These are phyloP conservation scores for Zoroaster sp. DNA, from an alignment of 53 echinoderm and acorn worm species.

Conservation along the genomic window DNA sequence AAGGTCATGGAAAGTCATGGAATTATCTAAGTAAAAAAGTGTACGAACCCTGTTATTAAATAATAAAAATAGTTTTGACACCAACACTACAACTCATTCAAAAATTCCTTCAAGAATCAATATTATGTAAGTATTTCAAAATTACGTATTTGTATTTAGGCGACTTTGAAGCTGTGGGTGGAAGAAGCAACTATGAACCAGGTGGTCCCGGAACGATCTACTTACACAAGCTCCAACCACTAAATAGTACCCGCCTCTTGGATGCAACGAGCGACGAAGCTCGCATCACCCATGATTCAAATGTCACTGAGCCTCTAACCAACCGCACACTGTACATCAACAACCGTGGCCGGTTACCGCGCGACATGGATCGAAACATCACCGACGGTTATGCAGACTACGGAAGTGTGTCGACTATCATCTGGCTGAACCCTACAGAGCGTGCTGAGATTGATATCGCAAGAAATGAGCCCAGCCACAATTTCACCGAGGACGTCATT, in stretches of 20 bases:
- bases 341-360: constrained; percentile 80
- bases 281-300: constrained; percentile 83
- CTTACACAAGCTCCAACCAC: constrained; percentile 82
- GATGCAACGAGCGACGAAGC: constrained; percentile 86
- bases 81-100: neutral
- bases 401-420: constrained; percentile 46
- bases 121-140: neutral
- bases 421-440: constrained; percentile 74
- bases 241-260: constrained; percentile 70
- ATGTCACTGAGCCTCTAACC: constrained; percentile 83
- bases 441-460: constrained; percentile 49
- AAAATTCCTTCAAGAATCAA: neutral
- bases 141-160: constrained; percentile 42
- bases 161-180: constrained; percentile 77
- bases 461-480: constrained; percentile 71
- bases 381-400: constrained; percentile 63
- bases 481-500: constrained; percentile 74
- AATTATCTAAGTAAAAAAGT: too few relatives aligned
- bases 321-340: constrained; percentile 92
- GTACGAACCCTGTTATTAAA: too few relatives aligned
- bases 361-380: constrained; percentile 64
- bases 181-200: constrained; percentile 70
- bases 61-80: too few relatives aligned
- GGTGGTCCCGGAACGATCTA: constrained; percentile 91
- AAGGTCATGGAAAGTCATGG: too few relatives aligned